phyloP scores from a whole-genome alignment of 1,140 invertebrate species.

The Apis dorsata region DNA sequence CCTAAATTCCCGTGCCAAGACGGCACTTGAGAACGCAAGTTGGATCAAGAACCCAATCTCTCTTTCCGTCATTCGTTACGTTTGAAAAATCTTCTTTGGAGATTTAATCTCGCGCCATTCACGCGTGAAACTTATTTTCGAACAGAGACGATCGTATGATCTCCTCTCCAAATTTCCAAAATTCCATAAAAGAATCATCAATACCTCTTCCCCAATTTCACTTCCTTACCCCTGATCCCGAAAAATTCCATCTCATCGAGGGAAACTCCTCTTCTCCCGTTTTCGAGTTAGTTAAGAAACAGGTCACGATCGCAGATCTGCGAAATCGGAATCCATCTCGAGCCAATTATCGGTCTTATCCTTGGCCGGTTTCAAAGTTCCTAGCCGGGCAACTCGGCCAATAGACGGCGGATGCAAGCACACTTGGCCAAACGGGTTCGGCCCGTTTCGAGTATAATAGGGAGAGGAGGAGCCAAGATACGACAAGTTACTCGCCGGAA shows the following conservation, averaged over 20 bases:
- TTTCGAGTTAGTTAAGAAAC: conserved; percentile 19
- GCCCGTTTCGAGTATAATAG: conserved; percentile 53
- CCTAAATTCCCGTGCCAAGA: conserved; percentile 28
- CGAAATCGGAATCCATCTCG: conserved; percentile 29
- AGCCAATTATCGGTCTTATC: conserved; percentile 37
- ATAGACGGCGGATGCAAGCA: background rate
- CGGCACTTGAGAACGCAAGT: background rate
- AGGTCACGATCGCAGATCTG: conserved; percentile 26
- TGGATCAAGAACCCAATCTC: background rate
- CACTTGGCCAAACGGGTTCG: conserved; percentile 48
- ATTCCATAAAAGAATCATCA: no score
- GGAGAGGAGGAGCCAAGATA: conserved; percentile 19
- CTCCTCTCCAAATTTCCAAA: no score
- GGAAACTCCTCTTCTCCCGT: no score
- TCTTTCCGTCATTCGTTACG: background rate
- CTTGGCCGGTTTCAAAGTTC: conserved; percentile 8
- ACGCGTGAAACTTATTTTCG: no score
- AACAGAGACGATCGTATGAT: no score
- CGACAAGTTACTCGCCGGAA: conserved; percentile 42
- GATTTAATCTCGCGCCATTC: no score
- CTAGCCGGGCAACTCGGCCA: conserved; percentile 11
- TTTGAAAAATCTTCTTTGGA: background rate
- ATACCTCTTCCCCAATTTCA: no score
- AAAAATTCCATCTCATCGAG: background rate
- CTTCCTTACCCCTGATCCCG: no score